phyloP scores from a whole-genome alignment of 2,113 vertebrate species.

The Sphyrna mokarran region DNA sequence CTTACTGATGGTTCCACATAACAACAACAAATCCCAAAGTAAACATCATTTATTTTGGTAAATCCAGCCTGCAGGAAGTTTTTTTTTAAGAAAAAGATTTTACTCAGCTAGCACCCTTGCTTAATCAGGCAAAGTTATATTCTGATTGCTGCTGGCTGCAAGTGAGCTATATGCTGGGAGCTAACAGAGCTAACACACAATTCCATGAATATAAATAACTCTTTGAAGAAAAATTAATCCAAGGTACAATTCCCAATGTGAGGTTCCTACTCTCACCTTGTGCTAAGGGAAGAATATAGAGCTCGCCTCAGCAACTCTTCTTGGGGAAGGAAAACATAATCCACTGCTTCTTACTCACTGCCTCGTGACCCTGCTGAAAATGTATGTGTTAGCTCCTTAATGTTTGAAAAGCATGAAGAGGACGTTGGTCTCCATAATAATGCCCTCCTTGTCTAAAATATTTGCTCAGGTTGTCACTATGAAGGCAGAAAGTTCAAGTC shows the following conservation, averaged over 20 bases:
- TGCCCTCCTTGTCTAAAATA: neutral
- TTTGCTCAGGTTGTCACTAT: neutral
- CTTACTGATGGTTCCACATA: neutral
- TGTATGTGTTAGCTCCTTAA: neutral
- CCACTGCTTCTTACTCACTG: neutral
- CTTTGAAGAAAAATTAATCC: neutral
- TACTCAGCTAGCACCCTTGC: neutral
- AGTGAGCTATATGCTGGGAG: neutral
- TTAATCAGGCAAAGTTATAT: neutral
- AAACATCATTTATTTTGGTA: neutral
- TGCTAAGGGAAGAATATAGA: neutral
- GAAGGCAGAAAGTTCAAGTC: no score
- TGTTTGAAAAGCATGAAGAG: neutral
- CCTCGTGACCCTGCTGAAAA: neutral
- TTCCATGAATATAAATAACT: neutral
- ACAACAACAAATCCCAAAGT: neutral
- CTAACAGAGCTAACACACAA: neutral
- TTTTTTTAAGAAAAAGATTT: neutral
- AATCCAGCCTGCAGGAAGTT: neutral
- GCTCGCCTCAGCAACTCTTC: neutral
- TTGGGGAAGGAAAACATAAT: neutral
- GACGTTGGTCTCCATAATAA: neutral
- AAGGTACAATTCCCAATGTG: neutral
- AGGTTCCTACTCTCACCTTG: neutral
- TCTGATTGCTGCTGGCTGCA: neutral